Conservation (phyloP, 92 coral and sea anemone species). For the Metridium senile region DNA sequence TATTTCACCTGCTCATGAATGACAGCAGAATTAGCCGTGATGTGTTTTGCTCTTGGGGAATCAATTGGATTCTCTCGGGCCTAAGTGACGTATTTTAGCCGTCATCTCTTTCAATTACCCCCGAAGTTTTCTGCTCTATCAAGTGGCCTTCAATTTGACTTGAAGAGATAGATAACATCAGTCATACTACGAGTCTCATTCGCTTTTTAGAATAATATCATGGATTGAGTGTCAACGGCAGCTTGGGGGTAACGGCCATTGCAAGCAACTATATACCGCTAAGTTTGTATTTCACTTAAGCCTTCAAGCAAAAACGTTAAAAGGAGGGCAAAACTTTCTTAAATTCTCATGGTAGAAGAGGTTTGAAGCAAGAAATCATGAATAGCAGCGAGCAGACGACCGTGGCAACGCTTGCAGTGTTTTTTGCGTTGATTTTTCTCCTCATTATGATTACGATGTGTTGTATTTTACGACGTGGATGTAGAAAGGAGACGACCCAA, state of each 20-base stretch:
- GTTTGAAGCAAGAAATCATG: constrained; percentile 17
- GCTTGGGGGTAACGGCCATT: neutral
- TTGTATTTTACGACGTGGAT: constrained; percentile 62
- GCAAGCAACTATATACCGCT: neutral
- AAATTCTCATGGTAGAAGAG: neutral
- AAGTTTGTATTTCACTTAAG: neutral
- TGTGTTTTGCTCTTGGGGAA: neutral
- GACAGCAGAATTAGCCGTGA: constrained; percentile 1
- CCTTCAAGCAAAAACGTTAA: neutral
- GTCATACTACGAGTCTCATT: neutral
- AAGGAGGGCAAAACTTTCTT: neutral
- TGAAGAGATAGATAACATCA: constrained; percentile 1
- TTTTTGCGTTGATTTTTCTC: constrained; percentile 55
- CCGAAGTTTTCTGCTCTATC: neutral
- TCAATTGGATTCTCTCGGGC: constrained; percentile 1
- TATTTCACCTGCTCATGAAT: neutral
- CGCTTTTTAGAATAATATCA: neutral
- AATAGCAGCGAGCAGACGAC: constrained; percentile 67
- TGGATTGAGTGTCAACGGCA: neutral
- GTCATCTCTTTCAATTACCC: constrained; percentile 8
- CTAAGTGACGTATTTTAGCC: constrained; percentile 16
- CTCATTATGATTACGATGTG: constrained; percentile 61
- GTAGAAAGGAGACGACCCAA: constrained; percentile 45
- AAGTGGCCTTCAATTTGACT: constrained; percentile 10
- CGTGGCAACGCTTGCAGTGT: constrained; percentile 65